Percentiles rank a stretch among this genome's conserved stretches.
These are phyloP conservation scores for Crotophaga sulcirostris DNA, from an alignment of 2,113 vertebrate genomes.

Conservation along the genomic window DNA sequence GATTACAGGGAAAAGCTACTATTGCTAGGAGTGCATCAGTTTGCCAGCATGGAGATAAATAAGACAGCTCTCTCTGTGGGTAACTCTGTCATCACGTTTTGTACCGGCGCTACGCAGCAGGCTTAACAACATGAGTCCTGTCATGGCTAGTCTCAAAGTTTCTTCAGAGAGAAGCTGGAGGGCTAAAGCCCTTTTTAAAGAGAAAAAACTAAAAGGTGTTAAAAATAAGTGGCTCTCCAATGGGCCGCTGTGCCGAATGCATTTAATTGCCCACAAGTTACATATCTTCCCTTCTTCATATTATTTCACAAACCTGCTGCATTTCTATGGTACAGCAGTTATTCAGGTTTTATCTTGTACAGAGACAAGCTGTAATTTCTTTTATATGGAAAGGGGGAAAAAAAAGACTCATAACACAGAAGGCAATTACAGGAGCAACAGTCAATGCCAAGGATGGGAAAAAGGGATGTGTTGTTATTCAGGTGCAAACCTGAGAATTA, in stretches of 20 bases:
- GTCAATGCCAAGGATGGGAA: neutral
- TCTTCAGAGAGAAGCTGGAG: constrained; percentile 33
- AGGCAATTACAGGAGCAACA: constrained; percentile 31
- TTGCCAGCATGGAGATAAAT: constrained; percentile 52
- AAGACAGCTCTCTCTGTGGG: constrained; percentile 58
- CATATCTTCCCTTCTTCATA: neutral
- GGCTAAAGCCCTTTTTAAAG: constrained; percentile 8
- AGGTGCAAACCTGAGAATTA: neutral
- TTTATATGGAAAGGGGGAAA: neutral
- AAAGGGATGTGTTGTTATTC: neutral
- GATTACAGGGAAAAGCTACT: constrained; percentile 34
- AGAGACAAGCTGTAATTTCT: constrained; percentile 50
- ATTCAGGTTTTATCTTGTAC: constrained; percentile 60
- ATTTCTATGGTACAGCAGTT: constrained; percentile 36
- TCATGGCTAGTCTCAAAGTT: constrained; percentile 39
- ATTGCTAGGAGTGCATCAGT: constrained; percentile 52
- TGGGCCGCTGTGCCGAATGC: neutral
- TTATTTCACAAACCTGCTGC: constrained; percentile 49
- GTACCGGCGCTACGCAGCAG: constrained; percentile 3
- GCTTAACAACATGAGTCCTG: constrained; percentile 20
- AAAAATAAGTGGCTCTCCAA: constrained; percentile 11
- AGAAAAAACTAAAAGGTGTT: constrained; percentile 19
- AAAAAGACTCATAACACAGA: constrained; percentile 5
- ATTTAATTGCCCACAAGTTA: constrained; percentile 49
- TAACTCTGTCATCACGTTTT: constrained; percentile 44